phyloP scores from a whole-genome alignment of 1,140 invertebrate species.

The Dendrolimus kikuchii region DNA sequence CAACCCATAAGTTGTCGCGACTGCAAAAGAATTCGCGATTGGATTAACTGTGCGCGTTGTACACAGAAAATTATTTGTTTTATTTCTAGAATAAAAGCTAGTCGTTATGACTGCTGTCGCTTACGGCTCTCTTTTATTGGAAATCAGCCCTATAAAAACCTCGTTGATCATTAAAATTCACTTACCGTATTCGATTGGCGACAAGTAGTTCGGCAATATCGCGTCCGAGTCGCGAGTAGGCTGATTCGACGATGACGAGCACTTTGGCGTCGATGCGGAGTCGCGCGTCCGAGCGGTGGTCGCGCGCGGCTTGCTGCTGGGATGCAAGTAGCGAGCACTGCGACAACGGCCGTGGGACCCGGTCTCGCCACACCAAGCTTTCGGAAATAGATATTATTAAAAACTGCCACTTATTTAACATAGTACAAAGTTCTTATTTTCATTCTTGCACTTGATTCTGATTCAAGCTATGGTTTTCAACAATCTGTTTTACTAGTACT shows the following conservation, averaged over 20 bases:
- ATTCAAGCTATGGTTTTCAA: too few relatives aligned
- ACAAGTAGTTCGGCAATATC: slow-evolving; percentile 95
- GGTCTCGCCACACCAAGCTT: slow-evolving; percentile 83
- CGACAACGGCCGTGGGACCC: slow-evolving; percentile 84
- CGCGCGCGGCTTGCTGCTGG: slow-evolving; percentile 75
- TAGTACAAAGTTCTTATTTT: too few relatives aligned
- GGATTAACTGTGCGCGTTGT: too few relatives aligned
- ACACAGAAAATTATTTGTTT: neutral
- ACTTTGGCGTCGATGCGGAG: slow-evolving; percentile 92
- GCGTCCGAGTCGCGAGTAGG: slow-evolving; percentile 91
- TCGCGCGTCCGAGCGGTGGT: slow-evolving; percentile 87
- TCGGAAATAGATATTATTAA: slow-evolving; percentile 33
- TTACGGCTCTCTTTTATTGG: too few relatives aligned
- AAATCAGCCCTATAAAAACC: too few relatives aligned
- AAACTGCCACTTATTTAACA: too few relatives aligned
- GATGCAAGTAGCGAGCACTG: slow-evolving; percentile 82
- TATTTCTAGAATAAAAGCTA: slow-evolving; percentile 2
- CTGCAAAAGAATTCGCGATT: too few relatives aligned
- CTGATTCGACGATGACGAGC: slow-evolving; percentile 95
- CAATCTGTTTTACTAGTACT: too few relatives aligned
- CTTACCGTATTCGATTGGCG: slow-evolving; percentile 94
- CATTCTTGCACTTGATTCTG: too few relatives aligned
- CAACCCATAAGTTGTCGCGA: too few relatives aligned
- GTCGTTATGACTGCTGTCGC: too few relatives aligned
- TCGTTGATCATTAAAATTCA: neutral